A percentile compares a stretch with the other conserved stretches of the same genome.
These are phyloP conservation scores for Pandemis heparana DNA, from an alignment of 2,888 invertebrate species.

Conservation along the genomic window DNA sequence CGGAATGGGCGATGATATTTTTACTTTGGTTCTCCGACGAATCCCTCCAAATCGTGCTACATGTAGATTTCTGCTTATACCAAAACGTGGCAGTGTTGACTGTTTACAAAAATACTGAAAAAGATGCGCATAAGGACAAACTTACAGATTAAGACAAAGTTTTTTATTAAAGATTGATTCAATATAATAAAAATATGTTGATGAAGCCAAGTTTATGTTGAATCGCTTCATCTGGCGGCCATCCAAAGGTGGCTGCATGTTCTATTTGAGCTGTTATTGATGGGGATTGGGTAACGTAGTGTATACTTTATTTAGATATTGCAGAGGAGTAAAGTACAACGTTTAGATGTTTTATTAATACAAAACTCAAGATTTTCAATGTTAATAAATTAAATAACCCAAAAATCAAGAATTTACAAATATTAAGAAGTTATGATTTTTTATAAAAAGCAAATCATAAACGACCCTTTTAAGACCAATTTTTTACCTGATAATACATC, in stretches of 20 bases:
- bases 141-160: conserved; percentile 21
- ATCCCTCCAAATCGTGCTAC: not conserved
- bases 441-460: not conserved
- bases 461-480: not conserved
- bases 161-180: not conserved
- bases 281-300: not conserved
- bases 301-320: not conserved
- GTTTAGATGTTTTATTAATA: not conserved
- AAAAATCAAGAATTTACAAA: not conserved
- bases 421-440: not conserved
- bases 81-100: not conserved
- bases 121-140: conserved; percentile 20
- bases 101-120: conserved; percentile 6
- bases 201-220: not conserved
- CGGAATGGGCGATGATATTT: not conserved
- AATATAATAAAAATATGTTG: not conserved
- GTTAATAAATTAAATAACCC: not conserved
- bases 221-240: not conserved
- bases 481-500: conserved; percentile 1
- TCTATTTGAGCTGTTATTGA: not conserved
- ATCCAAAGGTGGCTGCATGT: not conserved
- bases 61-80: not conserved
- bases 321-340: not conserved
- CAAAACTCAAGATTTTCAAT: not conserved
- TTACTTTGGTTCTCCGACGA: not conserved